A percentile compares a stretch with the other conserved stretches of the same genome.
phyloP scores from a whole-genome alignment of 1,140 invertebrate genomes.

The Sycophaga agraensis region DNA sequence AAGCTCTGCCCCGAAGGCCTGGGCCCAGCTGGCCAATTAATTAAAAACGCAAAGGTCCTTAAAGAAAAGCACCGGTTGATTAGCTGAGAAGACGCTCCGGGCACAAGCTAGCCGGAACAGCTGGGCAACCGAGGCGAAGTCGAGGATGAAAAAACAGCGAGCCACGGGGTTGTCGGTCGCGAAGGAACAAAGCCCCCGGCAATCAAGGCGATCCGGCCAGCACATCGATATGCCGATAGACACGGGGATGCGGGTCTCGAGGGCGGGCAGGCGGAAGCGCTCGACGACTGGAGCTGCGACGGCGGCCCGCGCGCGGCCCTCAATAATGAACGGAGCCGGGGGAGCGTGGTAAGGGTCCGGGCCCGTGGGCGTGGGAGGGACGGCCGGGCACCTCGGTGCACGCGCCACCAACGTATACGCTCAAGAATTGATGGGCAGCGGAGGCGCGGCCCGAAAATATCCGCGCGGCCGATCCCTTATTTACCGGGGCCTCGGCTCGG shows the following conservation, averaged over 20 bases:
- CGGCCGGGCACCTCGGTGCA: neutral
- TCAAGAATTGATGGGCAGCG: constrained; percentile 13
- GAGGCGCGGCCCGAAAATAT: constrained; percentile 3
- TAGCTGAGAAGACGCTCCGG: too few relatives aligned
- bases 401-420: neutral
- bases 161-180: neutral
- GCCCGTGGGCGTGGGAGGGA: too few relatives aligned
- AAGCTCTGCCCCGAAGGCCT: too few relatives aligned
- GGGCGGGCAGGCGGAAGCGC: neutral
- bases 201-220: neutral
- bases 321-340: constrained; percentile 11
- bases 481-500: too few relatives aligned
- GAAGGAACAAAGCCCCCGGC: neutral
- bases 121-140: neutral
- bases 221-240: neutral
- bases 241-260: neutral
- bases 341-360: too few relatives aligned
- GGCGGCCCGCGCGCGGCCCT: neutral
- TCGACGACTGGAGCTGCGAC: neutral
- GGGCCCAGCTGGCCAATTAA: too few relatives aligned
- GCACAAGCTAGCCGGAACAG: too few relatives aligned
- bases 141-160: neutral
- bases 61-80: too few relatives aligned
- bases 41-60: too few relatives aligned
- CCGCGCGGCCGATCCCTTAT: too few relatives aligned